Evolutionary conservation across 1,140 invertebrate genomes (phyloP), one percentile per base, ranked within the genome.

Genomic region (Pemphigus obesinymphae): DNA sequence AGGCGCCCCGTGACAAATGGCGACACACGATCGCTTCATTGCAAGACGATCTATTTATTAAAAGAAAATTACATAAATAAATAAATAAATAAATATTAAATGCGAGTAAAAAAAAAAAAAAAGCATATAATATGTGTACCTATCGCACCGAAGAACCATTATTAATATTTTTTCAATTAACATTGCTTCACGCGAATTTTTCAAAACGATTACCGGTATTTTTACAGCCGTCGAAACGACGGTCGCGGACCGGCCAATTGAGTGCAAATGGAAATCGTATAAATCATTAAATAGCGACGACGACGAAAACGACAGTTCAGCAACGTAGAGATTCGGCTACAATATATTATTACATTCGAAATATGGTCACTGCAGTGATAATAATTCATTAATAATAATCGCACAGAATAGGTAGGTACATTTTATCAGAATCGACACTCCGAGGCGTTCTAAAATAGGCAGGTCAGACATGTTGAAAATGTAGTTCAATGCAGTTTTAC

Each of bases 21-120:
- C n/a, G 75, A 80, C 75, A 80, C 55, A 43, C 75, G 75, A 61
- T 80, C 53, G n/a, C 55, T 80, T 80, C 75, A 26, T 80, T 34
- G 50, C n/a, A n/a, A n/a, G 73, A 76, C 26, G 50, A 76, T 76
- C 48, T 76, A 76, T 76, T 76, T 55, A 37, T 75, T 53, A 72
- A 50, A 53, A 76, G 11, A 15, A 37, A 50, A 53, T 34, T 34
- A 55, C 73, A 13, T 15, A n/a, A n/a, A n/a, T n/a, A n/a, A n/a
- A n/a, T n/a, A 37, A 34, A 23, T 43, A 55, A 55, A 55, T 45
- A 76, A 37, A 55, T 37, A 55, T 58, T n/a, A 7, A 23, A 55
- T 37, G 26, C 5, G 8, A 73, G 70, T 43, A 17, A 29, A 48
- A 48, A 20, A 40, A 73, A n/a, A 45, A 26, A 26, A 72, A n/a